Base-by-base conservation (phyloP, 2,113 vertebrate species). In the Ondatra zibethicus region DNA sequence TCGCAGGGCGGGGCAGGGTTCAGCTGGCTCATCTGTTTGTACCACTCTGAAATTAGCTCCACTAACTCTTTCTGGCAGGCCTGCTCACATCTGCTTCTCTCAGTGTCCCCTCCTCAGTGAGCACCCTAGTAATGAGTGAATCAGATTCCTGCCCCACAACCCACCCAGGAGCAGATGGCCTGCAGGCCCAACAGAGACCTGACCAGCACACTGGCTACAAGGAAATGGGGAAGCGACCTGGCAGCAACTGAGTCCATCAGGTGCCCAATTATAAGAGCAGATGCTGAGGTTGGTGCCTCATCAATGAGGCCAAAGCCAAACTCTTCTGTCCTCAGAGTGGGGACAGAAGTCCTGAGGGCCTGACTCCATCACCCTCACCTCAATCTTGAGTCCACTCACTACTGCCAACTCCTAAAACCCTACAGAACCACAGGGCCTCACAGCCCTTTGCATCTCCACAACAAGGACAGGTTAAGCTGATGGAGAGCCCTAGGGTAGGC, bases 141-240 rank as follows among this genome's bases (percentile, higher is more conserved):
- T 80, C 84, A 4, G 73, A 88, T 29, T 90, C 78, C 63, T 16
- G 75, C 21, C 27, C 61, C 61, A 29, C 31, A 19, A 10, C 50
- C 1, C 0, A 11, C 19, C 25, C 29, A 1, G 93, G 47, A 91
- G 39, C 93, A 94, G 93, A 50, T 1, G 33, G 81, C 61, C 50
- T 0, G 17, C 7, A 0, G 0, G n/a, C 77, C 42, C 65, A 14
- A 0, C 31, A 9, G 93, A 31, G 42, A 72, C 47, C 82, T n/a
- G 0, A 8, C 47, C 17, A 4, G 78, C n/a, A 36, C 1, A 0
- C 14, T 23, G 23, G 19, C 9, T 1, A 17, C 63, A 10, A 39
- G 14, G 14, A 77, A 21, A 36, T 0, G 39, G 73, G 52, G 29
- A 90, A 3, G 3, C 21, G 23, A 42, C 2, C 27, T 1, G 58